Evolutionary conservation across 2,888 invertebrate species (phyloP).

Genomic region (Mactromeris polynyma): DNA sequence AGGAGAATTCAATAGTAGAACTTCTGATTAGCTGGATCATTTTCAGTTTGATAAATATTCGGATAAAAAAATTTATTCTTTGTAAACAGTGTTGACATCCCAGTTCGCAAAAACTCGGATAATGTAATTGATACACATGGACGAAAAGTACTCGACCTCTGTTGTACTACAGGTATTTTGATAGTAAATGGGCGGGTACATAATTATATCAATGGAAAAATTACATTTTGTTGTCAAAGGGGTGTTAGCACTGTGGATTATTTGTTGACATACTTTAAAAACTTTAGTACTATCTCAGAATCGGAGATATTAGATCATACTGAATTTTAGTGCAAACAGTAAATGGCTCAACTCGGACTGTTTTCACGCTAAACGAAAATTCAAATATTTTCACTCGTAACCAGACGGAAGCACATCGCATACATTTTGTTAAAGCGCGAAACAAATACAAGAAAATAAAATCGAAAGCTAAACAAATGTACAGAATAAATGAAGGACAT

Average conservation of each 20-base stretch:
- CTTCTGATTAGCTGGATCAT: not conserved
- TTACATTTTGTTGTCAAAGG: conserved; percentile 2
- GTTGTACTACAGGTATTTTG: conserved; percentile 2
- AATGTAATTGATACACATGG: conserved; percentile 19
- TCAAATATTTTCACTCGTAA: no score
- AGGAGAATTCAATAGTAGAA: conserved; percentile 19
- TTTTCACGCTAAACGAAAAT: no score
- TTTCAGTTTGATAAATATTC: conserved; percentile 9
- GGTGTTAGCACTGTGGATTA: conserved; percentile 30
- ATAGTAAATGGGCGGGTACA: conserved; percentile 28
- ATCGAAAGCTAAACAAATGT: not conserved
- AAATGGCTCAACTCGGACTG: no score
- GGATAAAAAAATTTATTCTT: not conserved
- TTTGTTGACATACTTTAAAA: not conserved
- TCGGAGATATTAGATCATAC: conserved; percentile 18
- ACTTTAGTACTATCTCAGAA: conserved; percentile 3
- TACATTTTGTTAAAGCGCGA: no score
- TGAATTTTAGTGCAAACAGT: conserved; percentile 20
- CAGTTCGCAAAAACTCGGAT: not conserved
- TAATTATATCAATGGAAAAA: not conserved
- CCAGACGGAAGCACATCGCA: no score
- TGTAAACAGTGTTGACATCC: conserved; percentile 6
- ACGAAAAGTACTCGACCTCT: conserved; percentile 19
- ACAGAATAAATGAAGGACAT: not conserved
- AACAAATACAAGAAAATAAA: conserved; percentile 17